A percentile compares a stretch with the other conserved stretches of the same genome.
Evolutionary conservation across 2,797 vertebrate species (phyloP).

Genomic region (Novumbra hubbsi): DNA sequence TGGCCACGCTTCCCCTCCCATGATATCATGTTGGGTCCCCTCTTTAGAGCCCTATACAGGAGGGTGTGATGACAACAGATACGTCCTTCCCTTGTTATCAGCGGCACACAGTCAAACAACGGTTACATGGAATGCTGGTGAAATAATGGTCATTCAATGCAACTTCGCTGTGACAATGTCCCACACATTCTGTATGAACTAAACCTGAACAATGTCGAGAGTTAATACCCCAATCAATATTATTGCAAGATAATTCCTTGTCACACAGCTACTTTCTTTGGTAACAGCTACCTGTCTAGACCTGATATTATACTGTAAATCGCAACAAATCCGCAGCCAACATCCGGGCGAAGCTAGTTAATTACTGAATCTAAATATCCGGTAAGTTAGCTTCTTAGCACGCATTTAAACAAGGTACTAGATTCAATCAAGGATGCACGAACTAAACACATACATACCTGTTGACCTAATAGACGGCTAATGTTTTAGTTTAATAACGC

Average conservation of each 20-base stretch:
- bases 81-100: constrained; percentile 57
- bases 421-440: too few relatives aligned
- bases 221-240: background rate
- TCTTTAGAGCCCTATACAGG: constrained; percentile 24
- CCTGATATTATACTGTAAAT: too few relatives aligned
- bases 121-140: constrained; percentile 45
- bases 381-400: too few relatives aligned
- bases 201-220: background rate
- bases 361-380: too few relatives aligned
- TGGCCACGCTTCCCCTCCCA: constrained; percentile 8
- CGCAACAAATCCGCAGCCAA: too few relatives aligned
- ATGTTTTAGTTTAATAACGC: too few relatives aligned
- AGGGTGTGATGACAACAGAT: constrained; percentile 54
- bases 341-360: too few relatives aligned
- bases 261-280: too few relatives aligned
- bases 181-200: background rate
- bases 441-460: too few relatives aligned
- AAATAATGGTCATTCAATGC: background rate
- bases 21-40: constrained; percentile 32
- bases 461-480: too few relatives aligned
- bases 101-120: constrained; percentile 54
- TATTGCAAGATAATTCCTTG: background rate
- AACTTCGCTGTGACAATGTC: background rate
- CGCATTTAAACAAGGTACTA: too few relatives aligned
- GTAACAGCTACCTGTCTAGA: too few relatives aligned